Conservation (phyloP, 1,140 invertebrate genomes). For the Apis laboriosa region DNA sequence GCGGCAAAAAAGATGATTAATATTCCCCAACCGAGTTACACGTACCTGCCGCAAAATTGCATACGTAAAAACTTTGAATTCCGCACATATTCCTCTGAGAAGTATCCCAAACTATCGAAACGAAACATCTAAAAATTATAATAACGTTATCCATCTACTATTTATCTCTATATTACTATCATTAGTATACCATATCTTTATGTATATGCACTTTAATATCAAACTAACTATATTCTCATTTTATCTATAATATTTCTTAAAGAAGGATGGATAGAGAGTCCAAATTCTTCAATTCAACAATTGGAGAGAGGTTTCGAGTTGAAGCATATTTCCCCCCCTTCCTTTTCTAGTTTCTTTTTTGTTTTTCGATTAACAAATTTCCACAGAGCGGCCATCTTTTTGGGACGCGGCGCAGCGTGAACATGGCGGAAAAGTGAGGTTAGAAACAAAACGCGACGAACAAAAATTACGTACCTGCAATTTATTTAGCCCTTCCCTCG, state of each 20-base stretch:
- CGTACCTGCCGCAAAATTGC: background rate
- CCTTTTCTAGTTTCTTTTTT: background rate
- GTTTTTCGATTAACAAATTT: constrained; percentile 10
- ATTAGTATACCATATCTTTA: too few relatives aligned
- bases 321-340: background rate
- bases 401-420: background rate
- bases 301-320: background rate
- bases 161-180: too few relatives aligned
- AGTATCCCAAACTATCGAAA: background rate
- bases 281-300: background rate
- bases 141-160: background rate
- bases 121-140: constrained; percentile 23
- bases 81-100: background rate
- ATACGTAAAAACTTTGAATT: background rate
- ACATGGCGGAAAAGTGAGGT: background rate
- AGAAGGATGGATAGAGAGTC: background rate
- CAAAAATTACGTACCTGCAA: constrained; percentile 31
- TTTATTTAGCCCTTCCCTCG: constrained; percentile 1
- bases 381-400: background rate
- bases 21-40: background rate
- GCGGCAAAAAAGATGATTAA: constrained; percentile 6
- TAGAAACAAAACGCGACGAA: background rate
- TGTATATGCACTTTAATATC: too few relatives aligned
- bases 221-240: too few relatives aligned
- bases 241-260: too few relatives aligned